A percentile compares a stretch with the other conserved stretches of the same genome.
Evolutionary conservation across 2,797 vertebrate genomes (phyloP).

Genomic region (Miichthys miiuy): DNA sequence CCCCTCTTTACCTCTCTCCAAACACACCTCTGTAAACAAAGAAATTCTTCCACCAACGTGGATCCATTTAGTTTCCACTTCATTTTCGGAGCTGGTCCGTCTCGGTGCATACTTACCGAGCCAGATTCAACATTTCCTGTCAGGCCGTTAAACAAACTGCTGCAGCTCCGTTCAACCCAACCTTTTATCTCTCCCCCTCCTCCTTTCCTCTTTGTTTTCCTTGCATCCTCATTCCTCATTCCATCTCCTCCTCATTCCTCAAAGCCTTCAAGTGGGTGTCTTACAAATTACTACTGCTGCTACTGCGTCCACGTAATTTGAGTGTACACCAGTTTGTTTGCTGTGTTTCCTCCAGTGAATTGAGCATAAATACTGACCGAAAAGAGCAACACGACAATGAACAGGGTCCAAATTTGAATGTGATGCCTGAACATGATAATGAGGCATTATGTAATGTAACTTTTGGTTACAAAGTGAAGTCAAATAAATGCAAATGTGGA

Average conservation of each 20-base stretch:
- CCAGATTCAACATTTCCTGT: slow-evolving; percentile 57
- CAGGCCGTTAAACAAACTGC: slow-evolving; percentile 57
- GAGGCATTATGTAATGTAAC: no score
- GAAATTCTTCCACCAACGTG: slow-evolving; percentile 37
- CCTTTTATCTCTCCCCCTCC: slow-evolving; percentile 24
- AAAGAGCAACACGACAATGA: no score
- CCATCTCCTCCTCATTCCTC: slow-evolving; percentile 8
- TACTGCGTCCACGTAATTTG: background rate
- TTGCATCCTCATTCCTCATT: background rate
- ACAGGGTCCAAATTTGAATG: no score
- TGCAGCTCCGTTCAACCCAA: slow-evolving; percentile 20
- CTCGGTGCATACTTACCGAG: slow-evolving; percentile 27
- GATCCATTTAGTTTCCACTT: slow-evolving; percentile 53
- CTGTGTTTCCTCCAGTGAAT: background rate
- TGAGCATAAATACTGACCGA: background rate
- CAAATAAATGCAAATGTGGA: no score
- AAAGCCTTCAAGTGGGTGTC: background rate
- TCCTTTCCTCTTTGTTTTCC: background rate
- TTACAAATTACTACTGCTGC: background rate
- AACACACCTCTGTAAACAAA: slow-evolving; percentile 52
- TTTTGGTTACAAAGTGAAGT: no score
- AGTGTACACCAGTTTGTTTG: background rate
- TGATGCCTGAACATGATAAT: no score
- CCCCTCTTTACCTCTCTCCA: slow-evolving; percentile 30
- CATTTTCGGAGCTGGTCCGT: slow-evolving; percentile 4